phyloP scores from a whole-genome alignment of 1,140 invertebrate genomes.

The Drosophila auraria region DNA sequence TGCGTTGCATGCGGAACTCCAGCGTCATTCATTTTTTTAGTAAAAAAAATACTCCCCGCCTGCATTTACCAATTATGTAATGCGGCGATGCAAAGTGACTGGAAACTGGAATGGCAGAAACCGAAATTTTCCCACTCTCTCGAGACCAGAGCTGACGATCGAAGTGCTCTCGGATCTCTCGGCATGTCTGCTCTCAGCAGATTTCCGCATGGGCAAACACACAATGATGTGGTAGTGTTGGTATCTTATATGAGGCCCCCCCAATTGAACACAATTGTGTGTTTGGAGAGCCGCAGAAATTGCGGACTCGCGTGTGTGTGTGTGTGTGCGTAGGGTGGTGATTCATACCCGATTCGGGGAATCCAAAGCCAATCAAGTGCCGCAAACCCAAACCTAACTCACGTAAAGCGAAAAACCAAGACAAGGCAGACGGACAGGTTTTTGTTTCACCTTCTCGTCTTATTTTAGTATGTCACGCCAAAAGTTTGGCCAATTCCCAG shows the following conservation, averaged over 20 bases:
- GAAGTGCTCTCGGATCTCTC: not conserved
- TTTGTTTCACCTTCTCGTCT: conserved; percentile 30
- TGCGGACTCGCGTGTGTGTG: conserved; percentile 16
- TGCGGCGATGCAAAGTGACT: conserved; percentile 53
- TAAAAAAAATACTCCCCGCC: conserved; percentile 1
- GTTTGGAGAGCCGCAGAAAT: conserved; percentile 34
- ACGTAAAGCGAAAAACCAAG: conserved; percentile 28
- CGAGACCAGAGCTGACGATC: conserved; percentile 9
- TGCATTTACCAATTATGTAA: conserved; percentile 67
- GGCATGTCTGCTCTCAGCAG: conserved; percentile 11
- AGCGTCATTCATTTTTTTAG: not conserved
- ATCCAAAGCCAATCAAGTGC: conserved; percentile 75
- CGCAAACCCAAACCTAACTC: conserved; percentile 18
- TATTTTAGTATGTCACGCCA: conserved; percentile 27
- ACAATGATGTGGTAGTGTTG: not conserved
- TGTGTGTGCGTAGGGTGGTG: conserved; percentile 30
- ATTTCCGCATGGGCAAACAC: conserved; percentile 65
- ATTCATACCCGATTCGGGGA: conserved; percentile 72
- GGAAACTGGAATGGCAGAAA: conserved; percentile 48
- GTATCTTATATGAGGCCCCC: conserved; percentile 10
- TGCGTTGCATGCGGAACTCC: conserved; percentile 68
- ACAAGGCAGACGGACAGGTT: conserved; percentile 63
- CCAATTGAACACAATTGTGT: conserved; percentile 17
- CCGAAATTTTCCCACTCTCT: conserved; percentile 22
- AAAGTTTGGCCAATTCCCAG: conserved; percentile 22